Base-by-base conservation (phyloP, 2,797 vertebrate genomes). In the Myotis daubentonii region DNA sequence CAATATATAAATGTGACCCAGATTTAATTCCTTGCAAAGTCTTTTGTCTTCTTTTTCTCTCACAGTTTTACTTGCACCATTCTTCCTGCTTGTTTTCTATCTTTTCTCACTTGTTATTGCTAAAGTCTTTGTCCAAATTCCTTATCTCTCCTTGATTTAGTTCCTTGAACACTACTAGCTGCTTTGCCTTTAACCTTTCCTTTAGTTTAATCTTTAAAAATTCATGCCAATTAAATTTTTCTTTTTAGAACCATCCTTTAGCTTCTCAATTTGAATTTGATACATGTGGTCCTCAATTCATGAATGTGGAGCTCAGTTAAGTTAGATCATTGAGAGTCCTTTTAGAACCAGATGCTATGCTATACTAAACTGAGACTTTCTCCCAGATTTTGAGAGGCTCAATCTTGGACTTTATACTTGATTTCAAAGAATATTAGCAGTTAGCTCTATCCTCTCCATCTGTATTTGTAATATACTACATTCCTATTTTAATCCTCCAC, bases 61-160 rank as follows among this genome's bases (percentile, higher is more conserved):
- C 25, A 28, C 82, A 28, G 15, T 81, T 89, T 91, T 85, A 65
- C n/a, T 87, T 91, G 8, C 10, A 72, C 72, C 93, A 57, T 22
- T 57, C 38, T 89, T 85, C 93, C 60, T 85, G n/a, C 47, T 30
- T 88, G 9, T 96, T 82, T 28, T 92, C 30, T 95, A 23, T 25
- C 47, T 81, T 49, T 53, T 90, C 55, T 96, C 94, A 85, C 44
- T 55, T 72, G 15, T 55, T 89, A 55, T 74, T 85, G 65, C 72
- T 90, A 75, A 93, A 23, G 25, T 93, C 62, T 94, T 96, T 86
- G 51, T 94, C 44, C 33, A 87, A 30, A 79, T 94, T 95, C 2
- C n/a, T 92, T 85, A 2, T 17, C 28, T 94, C 6, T 96, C 66
- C 38, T 94, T 79, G 49, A 88, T 72, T 94, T 87, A 66, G 22